phyloP scores from a whole-genome alignment of 1,140 invertebrate genomes.

The Hermetia illucens region DNA sequence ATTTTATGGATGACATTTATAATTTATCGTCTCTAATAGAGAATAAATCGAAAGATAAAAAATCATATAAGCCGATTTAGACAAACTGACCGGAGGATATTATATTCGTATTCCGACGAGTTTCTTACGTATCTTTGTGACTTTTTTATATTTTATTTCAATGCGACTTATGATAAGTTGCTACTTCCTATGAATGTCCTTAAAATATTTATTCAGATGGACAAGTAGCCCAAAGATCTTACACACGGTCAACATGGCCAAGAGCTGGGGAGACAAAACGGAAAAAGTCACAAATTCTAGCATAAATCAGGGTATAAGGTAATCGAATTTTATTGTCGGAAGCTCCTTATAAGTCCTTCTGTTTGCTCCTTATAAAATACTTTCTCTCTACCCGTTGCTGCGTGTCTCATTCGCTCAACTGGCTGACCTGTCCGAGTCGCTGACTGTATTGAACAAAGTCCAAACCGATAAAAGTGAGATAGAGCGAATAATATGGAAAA shows the following conservation, averaged over 20 bases:
- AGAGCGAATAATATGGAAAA: no score
- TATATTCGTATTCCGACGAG: neutral
- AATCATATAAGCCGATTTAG: conserved; percentile 4
- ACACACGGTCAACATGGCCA: no score
- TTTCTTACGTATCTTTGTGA: neutral
- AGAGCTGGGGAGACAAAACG: no score
- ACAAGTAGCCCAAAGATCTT: no score
- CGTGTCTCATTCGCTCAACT: no score
- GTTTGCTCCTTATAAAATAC: no score
- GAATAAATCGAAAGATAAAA: conserved; percentile 6
- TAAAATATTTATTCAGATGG: conserved; percentile 1
- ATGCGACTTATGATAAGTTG: neutral
- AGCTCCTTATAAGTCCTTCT: neutral
- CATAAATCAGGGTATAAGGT: neutral
- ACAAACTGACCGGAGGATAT: conserved; percentile 3
- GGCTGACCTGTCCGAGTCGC: no score
- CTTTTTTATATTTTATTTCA: neutral
- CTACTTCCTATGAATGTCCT: neutral
- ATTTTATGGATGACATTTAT: conserved; percentile 2
- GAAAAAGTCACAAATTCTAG: no score
- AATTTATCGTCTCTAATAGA: conserved; percentile 6
- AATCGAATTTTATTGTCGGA: neutral
- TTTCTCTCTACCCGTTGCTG: no score
- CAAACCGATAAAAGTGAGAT: no score
- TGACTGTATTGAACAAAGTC: no score